These are phyloP conservation scores for Latrodectus geometricus DNA, from an alignment of 1,140 invertebrate species.

Conservation along the genomic window DNA sequence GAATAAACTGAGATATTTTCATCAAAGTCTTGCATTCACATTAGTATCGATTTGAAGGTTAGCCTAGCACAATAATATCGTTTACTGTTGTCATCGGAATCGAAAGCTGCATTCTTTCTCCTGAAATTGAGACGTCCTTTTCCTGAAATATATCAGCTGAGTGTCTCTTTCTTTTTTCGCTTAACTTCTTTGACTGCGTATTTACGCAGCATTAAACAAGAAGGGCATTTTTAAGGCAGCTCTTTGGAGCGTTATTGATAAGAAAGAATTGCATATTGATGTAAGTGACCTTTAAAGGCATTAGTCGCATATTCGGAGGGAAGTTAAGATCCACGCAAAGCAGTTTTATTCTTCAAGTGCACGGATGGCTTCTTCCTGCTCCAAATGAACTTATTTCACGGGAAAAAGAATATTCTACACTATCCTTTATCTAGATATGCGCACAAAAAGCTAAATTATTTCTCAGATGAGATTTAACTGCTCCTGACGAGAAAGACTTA, in stretches of 20 bases:
- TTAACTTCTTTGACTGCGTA: constrained; percentile 40
- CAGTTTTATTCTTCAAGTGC: neutral
- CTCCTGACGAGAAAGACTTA: too few relatives aligned
- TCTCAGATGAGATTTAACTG: too few relatives aligned
- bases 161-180: constrained; percentile 13
- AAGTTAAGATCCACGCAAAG: neutral
- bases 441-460: too few relatives aligned
- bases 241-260: constrained; percentile 55
- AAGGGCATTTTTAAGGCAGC: constrained; percentile 54
- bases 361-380: neutral
- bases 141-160: constrained; percentile 17
- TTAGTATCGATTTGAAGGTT: constrained; percentile 58
- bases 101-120: constrained; percentile 51
- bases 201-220: constrained; percentile 54
- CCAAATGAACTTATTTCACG: neutral
- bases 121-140: constrained; percentile 24
- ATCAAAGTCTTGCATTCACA: constrained; percentile 57
- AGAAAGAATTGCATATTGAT: constrained; percentile 57
- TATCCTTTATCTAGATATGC: too few relatives aligned
- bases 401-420: neutral
- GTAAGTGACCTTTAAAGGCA: constrained; percentile 35
- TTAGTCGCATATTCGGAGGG: constrained; percentile 11
- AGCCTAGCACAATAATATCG: constrained; percentile 59
- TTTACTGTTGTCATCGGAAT: constrained; percentile 56
- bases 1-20: constrained; percentile 47